phyloP scores from a whole-genome alignment of 1,140 invertebrate species.

The Copidosoma floridanum region DNA sequence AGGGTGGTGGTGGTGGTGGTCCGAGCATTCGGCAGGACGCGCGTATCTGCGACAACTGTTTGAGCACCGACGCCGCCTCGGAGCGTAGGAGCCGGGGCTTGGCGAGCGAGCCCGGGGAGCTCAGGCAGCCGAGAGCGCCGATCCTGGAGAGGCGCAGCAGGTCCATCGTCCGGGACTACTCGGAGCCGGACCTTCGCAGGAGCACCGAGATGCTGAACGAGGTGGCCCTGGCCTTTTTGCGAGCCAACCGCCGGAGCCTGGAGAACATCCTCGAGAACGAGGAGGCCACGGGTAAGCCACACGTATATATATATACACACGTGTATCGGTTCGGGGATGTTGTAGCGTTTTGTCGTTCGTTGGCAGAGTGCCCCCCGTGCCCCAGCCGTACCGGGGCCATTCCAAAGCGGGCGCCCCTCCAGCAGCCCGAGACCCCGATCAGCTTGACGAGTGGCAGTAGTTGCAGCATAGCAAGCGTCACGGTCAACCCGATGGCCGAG shows the following conservation, averaged over 20 bases:
- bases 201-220: neutral
- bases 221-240: slow-evolving; percentile 22
- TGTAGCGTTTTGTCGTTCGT: neutral
- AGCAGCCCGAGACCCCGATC: neutral
- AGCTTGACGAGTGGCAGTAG: neutral
- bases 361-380: neutral
- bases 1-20: no score
- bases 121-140: neutral
- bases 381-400: slow-evolving; percentile 37
- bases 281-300: no score
- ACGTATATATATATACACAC: no score
- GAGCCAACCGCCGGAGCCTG: slow-evolving; percentile 41
- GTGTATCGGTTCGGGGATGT: no score
- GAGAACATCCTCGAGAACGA: slow-evolving; percentile 47
- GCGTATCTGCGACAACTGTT: no score
- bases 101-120: no score
- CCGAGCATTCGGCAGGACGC: no score
- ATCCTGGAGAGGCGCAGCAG: neutral
- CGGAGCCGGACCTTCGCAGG: slow-evolving; percentile 46
- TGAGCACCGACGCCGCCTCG: no score
- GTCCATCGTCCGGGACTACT: slow-evolving; percentile 40
- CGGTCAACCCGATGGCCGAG: slow-evolving; percentile 43
- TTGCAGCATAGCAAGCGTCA: slow-evolving; percentile 25
- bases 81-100: no score
- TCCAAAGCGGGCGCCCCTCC: slow-evolving; percentile 21